A percentile compares a stretch with the other conserved stretches of the same genome.
Evolutionary conservation across 2,888 invertebrate genomes (phyloP).

Genomic region (Drosophila ochracea): DNA sequence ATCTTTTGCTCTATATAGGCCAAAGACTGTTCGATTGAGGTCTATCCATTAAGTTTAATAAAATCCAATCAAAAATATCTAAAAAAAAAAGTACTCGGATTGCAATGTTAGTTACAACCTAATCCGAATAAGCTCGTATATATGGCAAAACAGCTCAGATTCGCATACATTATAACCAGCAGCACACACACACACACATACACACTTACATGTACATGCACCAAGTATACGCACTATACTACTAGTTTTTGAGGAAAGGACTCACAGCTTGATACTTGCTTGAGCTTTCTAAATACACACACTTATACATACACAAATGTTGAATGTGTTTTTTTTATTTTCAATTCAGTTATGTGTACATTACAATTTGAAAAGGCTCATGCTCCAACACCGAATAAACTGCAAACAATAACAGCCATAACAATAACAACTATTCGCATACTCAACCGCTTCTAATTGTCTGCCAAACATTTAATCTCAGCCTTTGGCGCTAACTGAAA

Average conservation of each 20-base stretch:
- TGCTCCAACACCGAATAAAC: slow-evolving; percentile 77
- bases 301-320: slow-evolving; percentile 3
- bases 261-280: slow-evolving; percentile 60
- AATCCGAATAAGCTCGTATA: slow-evolving; percentile 24
- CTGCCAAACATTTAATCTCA: slow-evolving; percentile 49
- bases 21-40: slow-evolving; percentile 53
- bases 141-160: slow-evolving; percentile 45
- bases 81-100: background rate
- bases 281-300: slow-evolving; percentile 41
- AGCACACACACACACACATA: slow-evolving; percentile 51
- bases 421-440: slow-evolving; percentile 39
- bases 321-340: slow-evolving; percentile 46
- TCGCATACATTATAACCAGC: slow-evolving; percentile 52
- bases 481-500: slow-evolving; percentile 49
- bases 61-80: slow-evolving; percentile 1
- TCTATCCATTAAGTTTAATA: slow-evolving; percentile 34
- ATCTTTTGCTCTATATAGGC: slow-evolving; percentile 40
- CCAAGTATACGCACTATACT: slow-evolving; percentile 29
- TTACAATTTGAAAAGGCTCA: slow-evolving; percentile 59
- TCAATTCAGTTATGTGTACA: slow-evolving; percentile 44
- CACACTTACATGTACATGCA: slow-evolving; percentile 33
- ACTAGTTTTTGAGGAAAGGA: slow-evolving; percentile 22
- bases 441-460: slow-evolving; percentile 70
- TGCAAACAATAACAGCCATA: slow-evolving; percentile 45
- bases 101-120: slow-evolving; percentile 44